Evolutionary conservation across 2,888 invertebrate genomes (phyloP).

Genomic region (Yponomeuta malinellus): DNA sequence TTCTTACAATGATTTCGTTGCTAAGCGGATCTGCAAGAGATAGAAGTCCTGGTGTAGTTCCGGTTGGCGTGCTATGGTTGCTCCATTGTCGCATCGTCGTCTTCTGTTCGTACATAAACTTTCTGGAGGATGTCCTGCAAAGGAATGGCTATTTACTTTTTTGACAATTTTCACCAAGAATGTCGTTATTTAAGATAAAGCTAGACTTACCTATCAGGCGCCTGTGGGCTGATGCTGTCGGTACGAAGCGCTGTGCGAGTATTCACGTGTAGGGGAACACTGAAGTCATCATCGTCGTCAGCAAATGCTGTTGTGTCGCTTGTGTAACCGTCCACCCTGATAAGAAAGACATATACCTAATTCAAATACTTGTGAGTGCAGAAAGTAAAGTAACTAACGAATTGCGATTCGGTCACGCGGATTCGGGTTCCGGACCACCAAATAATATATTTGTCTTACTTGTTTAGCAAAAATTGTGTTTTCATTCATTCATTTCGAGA

Average conservation of each 20-base stretch:
- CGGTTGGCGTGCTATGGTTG: conserved; percentile 50
- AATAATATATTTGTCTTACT: too few relatives aligned
- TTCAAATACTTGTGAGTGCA: not conserved
- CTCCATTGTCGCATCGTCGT: conserved; percentile 72
- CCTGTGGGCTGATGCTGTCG: conserved; percentile 63
- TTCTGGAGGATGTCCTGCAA: conserved; percentile 67
- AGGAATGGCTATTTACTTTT: conserved; percentile 19
- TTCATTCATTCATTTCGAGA: too few relatives aligned
- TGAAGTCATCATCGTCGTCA: conserved; percentile 83
- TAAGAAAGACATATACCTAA: conserved; percentile 20
- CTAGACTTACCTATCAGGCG: conserved; percentile 58
- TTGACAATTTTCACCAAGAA: not conserved
- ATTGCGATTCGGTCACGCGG: too few relatives aligned
- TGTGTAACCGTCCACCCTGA: conserved; percentile 83
- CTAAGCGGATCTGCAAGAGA: conserved; percentile 57
- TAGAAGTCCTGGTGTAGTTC: conserved; percentile 61
- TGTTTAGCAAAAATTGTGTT: too few relatives aligned
- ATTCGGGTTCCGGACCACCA: too few relatives aligned
- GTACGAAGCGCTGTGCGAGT: conserved; percentile 58
- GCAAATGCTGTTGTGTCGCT: conserved; percentile 87
- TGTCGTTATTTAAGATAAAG: not conserved
- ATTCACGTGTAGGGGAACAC: conserved; percentile 82
- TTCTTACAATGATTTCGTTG: conserved; percentile 50
- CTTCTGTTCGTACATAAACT: conserved; percentile 68
- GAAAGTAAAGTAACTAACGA: not conserved